Evolutionary conservation across 2,113 vertebrate species (phyloP), one percentile per base, ranked within the genome.

Genomic region (Candoia aspera): DNA sequence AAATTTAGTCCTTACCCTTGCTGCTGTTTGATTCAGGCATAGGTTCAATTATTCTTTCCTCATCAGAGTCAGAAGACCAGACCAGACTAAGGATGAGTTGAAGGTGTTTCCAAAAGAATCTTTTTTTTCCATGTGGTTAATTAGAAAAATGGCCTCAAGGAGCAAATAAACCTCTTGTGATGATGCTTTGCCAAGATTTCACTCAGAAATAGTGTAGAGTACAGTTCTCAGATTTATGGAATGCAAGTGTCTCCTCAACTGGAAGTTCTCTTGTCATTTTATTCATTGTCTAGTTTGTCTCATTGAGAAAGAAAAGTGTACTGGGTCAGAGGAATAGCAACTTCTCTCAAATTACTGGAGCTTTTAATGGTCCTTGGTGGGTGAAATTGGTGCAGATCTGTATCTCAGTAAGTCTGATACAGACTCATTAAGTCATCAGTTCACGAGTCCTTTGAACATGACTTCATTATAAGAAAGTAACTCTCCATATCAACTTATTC

Each of bases 401-500:
- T 15, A 89, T 42, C 58, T 29, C 13, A 54, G 26, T 49, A 54
- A 86, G 54, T 29, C 29, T 53, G 26, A 86, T 24, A 15, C 49
- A 79, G 42, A 79, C 11, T 33, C 11, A 55, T 55, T 0, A 89
- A 49, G 90, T 92, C 0, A 68, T 88, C 33, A 92, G 0, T 55
- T 37, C 19, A 26, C 6, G 73, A 3, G 87, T 92, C 93, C 55
- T 42, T 33, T 10, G 57, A 2, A 0, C 42, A 11, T 90, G 91
- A 89, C 21, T 59, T 93, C 4, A 24, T 92, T 91, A 92, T 42
- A 42, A 37, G 53, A 54, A 54, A n/a, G 29, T 33, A 49, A 23
- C 12, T 91, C 93, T 60, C 86, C 55, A 87, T 87, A 21, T 23
- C 86, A 87, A 87, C 55, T 23, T 37, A 59, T 37, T 87, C 19